These are phyloP conservation scores for Glyptemys insculpta DNA, from an alignment of 2,797 vertebrate genomes.

Conservation along the genomic window DNA sequence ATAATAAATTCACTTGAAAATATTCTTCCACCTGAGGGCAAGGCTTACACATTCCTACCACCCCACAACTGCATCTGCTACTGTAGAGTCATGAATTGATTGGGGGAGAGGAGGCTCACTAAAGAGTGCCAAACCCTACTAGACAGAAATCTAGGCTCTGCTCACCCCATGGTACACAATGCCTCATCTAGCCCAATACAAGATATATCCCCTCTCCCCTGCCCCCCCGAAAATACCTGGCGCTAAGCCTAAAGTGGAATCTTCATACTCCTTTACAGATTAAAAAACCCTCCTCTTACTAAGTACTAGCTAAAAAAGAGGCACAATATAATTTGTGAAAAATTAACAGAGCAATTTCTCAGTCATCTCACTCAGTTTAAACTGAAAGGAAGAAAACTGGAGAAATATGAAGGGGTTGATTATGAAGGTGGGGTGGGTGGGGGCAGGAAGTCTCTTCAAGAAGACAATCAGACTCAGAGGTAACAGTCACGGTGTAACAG, in stretches of 20 bases:
- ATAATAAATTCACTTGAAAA: not conserved
- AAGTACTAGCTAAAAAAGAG: not conserved
- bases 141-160: not conserved
- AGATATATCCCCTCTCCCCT: not conserved
- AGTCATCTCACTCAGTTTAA: not conserved
- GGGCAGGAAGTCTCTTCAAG: not conserved
- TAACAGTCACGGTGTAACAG: not conserved
- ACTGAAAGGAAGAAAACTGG: not conserved
- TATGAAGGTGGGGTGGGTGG: not conserved
- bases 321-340: not conserved
- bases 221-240: not conserved
- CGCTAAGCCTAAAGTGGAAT: not conserved
- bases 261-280: not conserved
- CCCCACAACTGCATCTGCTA: not conserved
- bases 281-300: not conserved
- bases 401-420: not conserved
- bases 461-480: fast-evolving
- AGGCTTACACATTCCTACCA: not conserved
- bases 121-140: not conserved
- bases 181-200: not conserved
- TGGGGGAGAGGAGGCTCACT: not conserved
- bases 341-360: not conserved
- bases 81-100: not conserved
- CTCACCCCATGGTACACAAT: not conserved
- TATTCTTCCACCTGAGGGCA: not conserved